These are phyloP conservation scores for Synanthedon andrenaeformis DNA, from an alignment of 2,888 invertebrate genomes.

Conservation along the genomic window DNA sequence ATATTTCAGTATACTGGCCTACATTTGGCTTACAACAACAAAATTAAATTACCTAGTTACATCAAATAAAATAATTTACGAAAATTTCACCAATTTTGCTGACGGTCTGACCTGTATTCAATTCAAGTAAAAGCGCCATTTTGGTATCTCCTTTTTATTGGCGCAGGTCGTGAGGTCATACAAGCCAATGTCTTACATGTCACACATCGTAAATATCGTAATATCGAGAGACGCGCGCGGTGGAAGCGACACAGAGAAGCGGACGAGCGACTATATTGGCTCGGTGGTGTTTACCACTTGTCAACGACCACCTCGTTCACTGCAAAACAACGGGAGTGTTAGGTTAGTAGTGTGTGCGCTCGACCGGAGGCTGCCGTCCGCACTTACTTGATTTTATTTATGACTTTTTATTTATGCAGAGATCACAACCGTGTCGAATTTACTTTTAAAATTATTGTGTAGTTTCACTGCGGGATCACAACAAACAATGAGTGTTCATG, in stretches of 20 bases:
- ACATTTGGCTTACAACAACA: too few relatives aligned
- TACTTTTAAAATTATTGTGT: conserved; percentile 40
- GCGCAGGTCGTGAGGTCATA: conserved; percentile 15
- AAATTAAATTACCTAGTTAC: too few relatives aligned
- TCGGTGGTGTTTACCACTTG: conserved; percentile 74
- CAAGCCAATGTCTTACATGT: conserved; percentile 32
- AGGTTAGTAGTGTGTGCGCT: conserved; percentile 37
- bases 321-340: conserved; percentile 71
- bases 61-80: too few relatives aligned
- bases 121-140: background rate
- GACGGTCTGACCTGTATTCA: too few relatives aligned
- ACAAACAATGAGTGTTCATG: conserved; percentile 70
- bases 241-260: conserved; percentile 61
- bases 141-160: background rate
- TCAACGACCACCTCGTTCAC: conserved; percentile 78
- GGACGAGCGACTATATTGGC: conserved; percentile 57
- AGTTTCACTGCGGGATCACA: conserved; percentile 70
- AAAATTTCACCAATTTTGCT: too few relatives aligned
- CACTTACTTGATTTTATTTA: conserved; percentile 39
- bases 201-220: conserved; percentile 17
- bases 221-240: conserved; percentile 48
- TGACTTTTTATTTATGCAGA: conserved; percentile 37
- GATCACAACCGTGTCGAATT: conserved; percentile 64
- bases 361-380: conserved; percentile 48
- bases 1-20: too few relatives aligned